Percentiles rank a stretch among this genome's conserved stretches.
Evolutionary conservation across 2,888 invertebrate species (phyloP).

Genomic region (Polyploca ridens): DNA sequence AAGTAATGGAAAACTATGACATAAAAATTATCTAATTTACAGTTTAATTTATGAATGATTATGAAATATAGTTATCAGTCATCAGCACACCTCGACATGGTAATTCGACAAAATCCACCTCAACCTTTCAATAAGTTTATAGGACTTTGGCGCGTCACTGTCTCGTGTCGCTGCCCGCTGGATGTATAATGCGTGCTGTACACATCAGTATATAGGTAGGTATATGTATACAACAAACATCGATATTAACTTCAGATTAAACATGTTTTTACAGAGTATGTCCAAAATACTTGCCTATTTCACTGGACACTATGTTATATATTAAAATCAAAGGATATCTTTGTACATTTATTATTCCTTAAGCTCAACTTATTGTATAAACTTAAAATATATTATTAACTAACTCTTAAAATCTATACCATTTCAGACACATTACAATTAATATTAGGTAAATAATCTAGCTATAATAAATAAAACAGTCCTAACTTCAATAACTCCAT

Average conservation of each 20-base stretch:
- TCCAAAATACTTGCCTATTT: constrained; percentile 14
- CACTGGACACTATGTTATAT: constrained; percentile 37
- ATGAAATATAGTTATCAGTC: constrained; percentile 12
- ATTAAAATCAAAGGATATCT: constrained; percentile 29
- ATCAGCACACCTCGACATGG: not conserved
- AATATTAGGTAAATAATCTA: constrained; percentile 34
- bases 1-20: constrained; percentile 35
- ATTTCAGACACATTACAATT: constrained; percentile 16
- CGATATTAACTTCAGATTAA: not conserved
- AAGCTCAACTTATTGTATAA: not conserved
- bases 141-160: not conserved
- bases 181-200: not conserved
- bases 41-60: not conserved
- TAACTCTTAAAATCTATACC: not conserved
- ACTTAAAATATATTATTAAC: constrained; percentile 4
- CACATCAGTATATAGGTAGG: not conserved
- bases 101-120: not conserved
- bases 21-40: constrained; percentile 26
- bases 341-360: constrained; percentile 55
- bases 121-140: not conserved
- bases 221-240: not conserved
- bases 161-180: not conserved
- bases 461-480: constrained; percentile 61
- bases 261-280: constrained; percentile 3
- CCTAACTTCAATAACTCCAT: constrained; percentile 29